Percentiles rank a stretch among this genome's conserved stretches.
Conservation (phyloP, 2,113 vertebrate species). For the Petaurus breviceps region DNA sequence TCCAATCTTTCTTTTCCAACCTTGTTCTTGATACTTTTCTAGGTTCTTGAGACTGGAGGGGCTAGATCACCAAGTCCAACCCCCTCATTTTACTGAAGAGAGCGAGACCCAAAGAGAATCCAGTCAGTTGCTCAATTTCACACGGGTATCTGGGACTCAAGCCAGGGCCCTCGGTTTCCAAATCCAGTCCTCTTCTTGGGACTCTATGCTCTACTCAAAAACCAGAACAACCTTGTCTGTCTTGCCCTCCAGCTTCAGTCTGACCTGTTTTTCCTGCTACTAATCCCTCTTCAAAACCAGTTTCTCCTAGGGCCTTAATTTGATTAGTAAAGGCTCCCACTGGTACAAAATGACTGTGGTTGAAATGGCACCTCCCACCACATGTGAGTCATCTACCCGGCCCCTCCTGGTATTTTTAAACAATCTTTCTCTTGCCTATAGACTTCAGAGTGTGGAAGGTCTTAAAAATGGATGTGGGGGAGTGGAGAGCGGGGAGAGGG, state of each 20-base stretch:
- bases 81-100: background rate
- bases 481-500: background rate
- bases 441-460: background rate
- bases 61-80: background rate
- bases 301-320: background rate
- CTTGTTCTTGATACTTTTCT: background rate
- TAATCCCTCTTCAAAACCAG: background rate
- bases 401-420: background rate
- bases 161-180: background rate
- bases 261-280: background rate
- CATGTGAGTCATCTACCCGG: background rate
- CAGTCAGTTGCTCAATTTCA: background rate
- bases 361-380: background rate
- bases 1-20: background rate
- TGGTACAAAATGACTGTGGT: background rate
- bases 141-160: background rate
- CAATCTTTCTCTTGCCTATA: background rate
- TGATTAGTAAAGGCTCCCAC: background rate
- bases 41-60: background rate
- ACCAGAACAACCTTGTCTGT: background rate
- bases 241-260: background rate
- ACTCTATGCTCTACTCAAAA: background rate
- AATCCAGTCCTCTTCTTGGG: background rate
- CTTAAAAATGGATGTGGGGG: background rate
- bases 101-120: background rate